phyloP scores from a whole-genome alignment of 2,113 vertebrate genomes.

The Periophthalmodon schlosseri region DNA sequence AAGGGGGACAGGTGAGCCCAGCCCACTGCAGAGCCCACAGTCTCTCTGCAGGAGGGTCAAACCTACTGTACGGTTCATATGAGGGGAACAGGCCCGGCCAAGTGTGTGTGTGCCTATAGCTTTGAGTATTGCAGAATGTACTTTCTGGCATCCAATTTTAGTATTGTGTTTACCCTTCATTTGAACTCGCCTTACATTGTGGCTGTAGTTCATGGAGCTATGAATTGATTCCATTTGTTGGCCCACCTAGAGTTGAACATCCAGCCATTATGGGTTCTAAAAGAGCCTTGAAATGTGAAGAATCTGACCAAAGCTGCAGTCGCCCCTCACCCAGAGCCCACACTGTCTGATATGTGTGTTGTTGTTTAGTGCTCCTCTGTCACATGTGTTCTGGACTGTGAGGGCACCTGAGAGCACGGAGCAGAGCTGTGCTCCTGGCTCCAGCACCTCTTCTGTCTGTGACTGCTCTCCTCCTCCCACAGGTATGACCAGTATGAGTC shows the following conservation, averaged over 20 bases:
- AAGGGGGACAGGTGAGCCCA: conserved; percentile 77
- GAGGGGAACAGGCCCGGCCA: not conserved
- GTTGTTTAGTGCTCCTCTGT: conserved; percentile 33
- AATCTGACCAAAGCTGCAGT: conserved; percentile 36
- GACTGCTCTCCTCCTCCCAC: conserved; percentile 75
- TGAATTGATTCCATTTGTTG: not conserved
- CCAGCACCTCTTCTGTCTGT: conserved; percentile 76
- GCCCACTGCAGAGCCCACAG: conserved; percentile 9
- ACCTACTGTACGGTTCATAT: not conserved
- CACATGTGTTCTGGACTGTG: conserved; percentile 47
- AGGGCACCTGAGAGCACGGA: conserved; percentile 58
- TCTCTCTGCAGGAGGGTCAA: not conserved
- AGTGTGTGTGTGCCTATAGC: not conserved
- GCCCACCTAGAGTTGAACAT: not conserved
- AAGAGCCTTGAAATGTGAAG: conserved; percentile 24
- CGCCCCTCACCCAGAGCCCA: not conserved
- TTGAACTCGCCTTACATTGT: conserved; percentile 56
- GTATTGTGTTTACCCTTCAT: conserved; percentile 32
- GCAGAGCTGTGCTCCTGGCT: conserved; percentile 69
- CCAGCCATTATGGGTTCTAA: conserved; percentile 28
- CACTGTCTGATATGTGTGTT: conserved; percentile 1
- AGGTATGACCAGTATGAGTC: conserved; percentile 93
- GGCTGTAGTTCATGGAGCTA: conserved; percentile 58
- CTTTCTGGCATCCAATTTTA: not conserved
- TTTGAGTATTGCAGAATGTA: not conserved